Percentiles rank a stretch among this genome's conserved stretches.
Evolutionary conservation across 2,797 vertebrate species (phyloP).

Genomic region (Thaleichthys pacificus): DNA sequence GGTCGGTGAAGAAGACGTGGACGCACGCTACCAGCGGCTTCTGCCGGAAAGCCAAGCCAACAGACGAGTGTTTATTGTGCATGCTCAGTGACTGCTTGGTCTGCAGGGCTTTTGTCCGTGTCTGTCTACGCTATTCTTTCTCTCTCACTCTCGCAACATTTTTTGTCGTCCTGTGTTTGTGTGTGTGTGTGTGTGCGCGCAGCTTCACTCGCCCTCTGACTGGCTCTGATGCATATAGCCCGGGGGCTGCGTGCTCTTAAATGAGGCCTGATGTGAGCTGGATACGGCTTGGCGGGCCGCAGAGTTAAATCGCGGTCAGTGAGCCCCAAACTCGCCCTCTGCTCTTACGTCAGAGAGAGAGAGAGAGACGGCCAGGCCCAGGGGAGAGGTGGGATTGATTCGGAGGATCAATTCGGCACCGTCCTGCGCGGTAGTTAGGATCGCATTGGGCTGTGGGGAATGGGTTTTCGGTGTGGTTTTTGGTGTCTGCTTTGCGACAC

Average conservation of each 20-base stretch:
- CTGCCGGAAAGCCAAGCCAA: neutral
- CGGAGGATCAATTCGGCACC: constrained; percentile 62
- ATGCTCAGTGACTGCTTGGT: constrained; percentile 21
- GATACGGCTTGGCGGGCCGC: constrained; percentile 51
- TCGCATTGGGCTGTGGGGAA: constrained; percentile 32
- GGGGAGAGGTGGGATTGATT: constrained; percentile 68
- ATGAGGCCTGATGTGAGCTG: constrained; percentile 40
- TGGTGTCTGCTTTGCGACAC: constrained; percentile 25
- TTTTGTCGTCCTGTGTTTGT: neutral
- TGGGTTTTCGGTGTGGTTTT: constrained; percentile 31
- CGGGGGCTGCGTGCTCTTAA: constrained; percentile 36
- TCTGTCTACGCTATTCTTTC: neutral
- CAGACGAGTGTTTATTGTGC: constrained; percentile 1
- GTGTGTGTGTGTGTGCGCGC: constrained; percentile 2
- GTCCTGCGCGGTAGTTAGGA: constrained; percentile 38
- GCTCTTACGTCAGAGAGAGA: constrained; percentile 45
- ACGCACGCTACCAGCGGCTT: constrained; percentile 23
- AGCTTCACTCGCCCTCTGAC: constrained; percentile 22
- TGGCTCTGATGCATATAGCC: constrained; percentile 30
- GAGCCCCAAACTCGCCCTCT: constrained; percentile 65
- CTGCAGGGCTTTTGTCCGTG: neutral
- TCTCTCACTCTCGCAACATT: neutral
- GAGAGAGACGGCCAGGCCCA: constrained; percentile 59
- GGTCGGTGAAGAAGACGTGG: constrained; percentile 19
- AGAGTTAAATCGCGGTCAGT: constrained; percentile 56